A percentile compares a stretch with the other conserved stretches of the same genome.
These are phyloP conservation scores for Anarhynchus alexandrinus DNA, from an alignment of 2,113 vertebrate species.

Conservation along the genomic window DNA sequence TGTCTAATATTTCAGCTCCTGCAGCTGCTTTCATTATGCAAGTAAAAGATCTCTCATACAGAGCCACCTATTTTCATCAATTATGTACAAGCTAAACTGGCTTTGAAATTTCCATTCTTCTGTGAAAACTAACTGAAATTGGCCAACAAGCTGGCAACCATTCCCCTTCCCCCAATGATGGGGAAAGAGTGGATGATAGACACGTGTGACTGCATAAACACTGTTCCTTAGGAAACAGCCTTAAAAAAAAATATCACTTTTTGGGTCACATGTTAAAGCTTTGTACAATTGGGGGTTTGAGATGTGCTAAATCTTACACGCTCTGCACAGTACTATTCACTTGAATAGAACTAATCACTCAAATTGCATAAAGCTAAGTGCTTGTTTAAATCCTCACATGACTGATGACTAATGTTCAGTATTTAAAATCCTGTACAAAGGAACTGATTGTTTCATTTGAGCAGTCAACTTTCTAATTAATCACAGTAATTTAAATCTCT, in stretches of 20 bases:
- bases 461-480: slow-evolving; percentile 14
- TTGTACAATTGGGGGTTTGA: slow-evolving; percentile 35
- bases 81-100: background rate
- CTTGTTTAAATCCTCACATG: slow-evolving; percentile 65
- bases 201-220: background rate
- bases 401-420: slow-evolving; percentile 52
- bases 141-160: background rate
- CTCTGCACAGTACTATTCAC: slow-evolving; percentile 25
- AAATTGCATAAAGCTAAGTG: slow-evolving; percentile 49
- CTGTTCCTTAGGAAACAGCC: slow-evolving; percentile 1
- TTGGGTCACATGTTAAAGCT: slow-evolving; percentile 7
- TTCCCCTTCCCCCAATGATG: rapidly evolving
- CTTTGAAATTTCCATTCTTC: background rate
- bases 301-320: slow-evolving; percentile 11
- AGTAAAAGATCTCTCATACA: background rate
- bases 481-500: background rate
- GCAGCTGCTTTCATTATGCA: background rate
- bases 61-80: background rate
- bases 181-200: background rate
- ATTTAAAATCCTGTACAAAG: slow-evolving; percentile 27
- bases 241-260: background rate
- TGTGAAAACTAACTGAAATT: background rate
- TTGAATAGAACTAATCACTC: slow-evolving; percentile 56
- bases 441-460: slow-evolving; percentile 30
- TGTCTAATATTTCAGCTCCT: background rate